Evolutionary conservation across 2,888 invertebrate genomes (phyloP).

Genomic region (Eumacrocentrus americanus): DNA sequence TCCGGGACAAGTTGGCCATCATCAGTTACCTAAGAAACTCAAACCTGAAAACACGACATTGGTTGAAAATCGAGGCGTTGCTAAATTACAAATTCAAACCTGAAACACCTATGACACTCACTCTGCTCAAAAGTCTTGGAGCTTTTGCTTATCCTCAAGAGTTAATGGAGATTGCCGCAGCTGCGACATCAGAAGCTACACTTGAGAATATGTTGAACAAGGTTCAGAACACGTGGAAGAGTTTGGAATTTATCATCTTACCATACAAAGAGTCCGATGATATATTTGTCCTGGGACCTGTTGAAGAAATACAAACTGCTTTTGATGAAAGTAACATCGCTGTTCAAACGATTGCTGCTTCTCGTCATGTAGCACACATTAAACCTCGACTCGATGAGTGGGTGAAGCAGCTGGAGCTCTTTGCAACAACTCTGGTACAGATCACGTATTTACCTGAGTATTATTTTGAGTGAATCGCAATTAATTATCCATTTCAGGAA

Average conservation of each 20-base stretch:
- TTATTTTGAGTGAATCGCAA: neutral
- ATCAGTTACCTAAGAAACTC: conserved; percentile 83
- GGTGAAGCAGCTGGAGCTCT: conserved; percentile 77
- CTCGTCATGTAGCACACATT: conserved; percentile 85
- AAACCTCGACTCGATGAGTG: conserved; percentile 83
- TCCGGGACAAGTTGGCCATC: conserved; percentile 82
- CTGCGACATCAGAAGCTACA: conserved; percentile 87
- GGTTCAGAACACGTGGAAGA: conserved; percentile 85
- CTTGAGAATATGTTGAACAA: conserved; percentile 81
- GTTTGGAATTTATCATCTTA: conserved; percentile 77
- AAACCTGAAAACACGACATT: conserved; percentile 79
- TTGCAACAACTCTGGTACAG: conserved; percentile 82
- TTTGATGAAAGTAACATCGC: conserved; percentile 88
- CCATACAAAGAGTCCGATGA: conserved; percentile 84
- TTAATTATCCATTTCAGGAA: conserved; percentile 66
- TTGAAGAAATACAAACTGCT: conserved; percentile 82
- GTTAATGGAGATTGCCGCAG: conserved; percentile 83
- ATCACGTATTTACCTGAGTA: neutral
- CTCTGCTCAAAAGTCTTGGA: conserved; percentile 73
- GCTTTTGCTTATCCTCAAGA: conserved; percentile 77
- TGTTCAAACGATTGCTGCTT: conserved; percentile 85
- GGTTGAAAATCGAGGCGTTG: conserved; percentile 80
- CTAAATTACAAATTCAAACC: conserved; percentile 76
- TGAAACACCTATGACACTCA: conserved; percentile 72
- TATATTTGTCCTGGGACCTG: conserved; percentile 80